Percentiles rank a stretch among this genome's conserved stretches.
phyloP scores from a whole-genome alignment of 2,888 invertebrate genomes.

The Hesperia comma region DNA sequence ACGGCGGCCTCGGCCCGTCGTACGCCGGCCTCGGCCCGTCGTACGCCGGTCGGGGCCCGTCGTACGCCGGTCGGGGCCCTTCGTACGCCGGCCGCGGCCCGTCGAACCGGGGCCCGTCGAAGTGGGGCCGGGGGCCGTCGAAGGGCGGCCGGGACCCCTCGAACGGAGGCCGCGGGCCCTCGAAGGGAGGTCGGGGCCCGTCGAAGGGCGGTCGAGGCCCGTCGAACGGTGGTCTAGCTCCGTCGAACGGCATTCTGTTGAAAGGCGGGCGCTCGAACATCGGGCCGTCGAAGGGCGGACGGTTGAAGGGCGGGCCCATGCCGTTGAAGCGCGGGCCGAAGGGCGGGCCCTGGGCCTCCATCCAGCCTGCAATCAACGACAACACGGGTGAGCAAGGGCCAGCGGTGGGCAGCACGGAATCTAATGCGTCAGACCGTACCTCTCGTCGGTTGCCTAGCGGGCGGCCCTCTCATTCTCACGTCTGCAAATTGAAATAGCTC shows the following conservation, averaged over 20 bases:
- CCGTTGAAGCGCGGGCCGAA: constrained; percentile 76
- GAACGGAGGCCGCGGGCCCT: constrained; percentile 56
- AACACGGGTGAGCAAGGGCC: background rate
- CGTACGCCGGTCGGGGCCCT: constrained; percentile 49
- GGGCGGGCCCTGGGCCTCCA: constrained; percentile 70
- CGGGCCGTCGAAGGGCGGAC: constrained; percentile 60
- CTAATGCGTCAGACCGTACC: constrained; percentile 54
- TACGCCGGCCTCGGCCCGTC: constrained; percentile 51
- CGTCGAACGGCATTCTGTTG: constrained; percentile 62
- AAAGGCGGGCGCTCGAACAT: constrained; percentile 59
- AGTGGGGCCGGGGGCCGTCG: constrained; percentile 53
- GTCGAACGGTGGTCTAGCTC: constrained; percentile 59
- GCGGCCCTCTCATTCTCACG: constrained; percentile 76
- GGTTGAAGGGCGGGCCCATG: constrained; percentile 63
- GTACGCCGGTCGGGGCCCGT: constrained; percentile 51
- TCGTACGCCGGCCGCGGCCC: constrained; percentile 52
- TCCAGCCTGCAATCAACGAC: constrained; percentile 66
- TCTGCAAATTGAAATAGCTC: constrained; percentile 70
- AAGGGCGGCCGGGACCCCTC: constrained; percentile 55
- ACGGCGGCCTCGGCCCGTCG: constrained; percentile 44
- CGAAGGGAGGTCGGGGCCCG: constrained; percentile 56
- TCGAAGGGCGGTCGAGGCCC: constrained; percentile 59
- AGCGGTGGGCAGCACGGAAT: constrained; percentile 20
- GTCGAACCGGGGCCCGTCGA: constrained; percentile 55
- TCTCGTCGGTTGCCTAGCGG: constrained; percentile 66